phyloP scores from a whole-genome alignment of 2,113 vertebrate species.

The Trematomus loennbergii region DNA sequence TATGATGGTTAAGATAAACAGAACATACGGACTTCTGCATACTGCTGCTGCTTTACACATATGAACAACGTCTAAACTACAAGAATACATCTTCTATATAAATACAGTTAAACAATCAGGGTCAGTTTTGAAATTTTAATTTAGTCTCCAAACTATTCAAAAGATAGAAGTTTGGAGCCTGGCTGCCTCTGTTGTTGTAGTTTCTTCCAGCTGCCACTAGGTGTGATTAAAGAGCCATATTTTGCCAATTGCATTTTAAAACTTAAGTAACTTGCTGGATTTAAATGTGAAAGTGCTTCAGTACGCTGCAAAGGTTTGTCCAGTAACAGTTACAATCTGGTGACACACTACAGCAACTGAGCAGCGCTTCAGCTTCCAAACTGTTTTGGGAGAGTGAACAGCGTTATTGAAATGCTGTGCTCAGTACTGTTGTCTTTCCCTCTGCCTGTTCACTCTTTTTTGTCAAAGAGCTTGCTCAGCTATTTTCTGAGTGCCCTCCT shows the following conservation, averaged over 20 bases:
- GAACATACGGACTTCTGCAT: neutral
- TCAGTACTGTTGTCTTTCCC: neutral
- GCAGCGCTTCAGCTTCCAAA: neutral
- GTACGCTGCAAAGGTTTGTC: neutral
- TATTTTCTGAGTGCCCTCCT: constrained; percentile 53
- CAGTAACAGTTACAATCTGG: neutral
- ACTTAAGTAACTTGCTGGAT: rapidly evolving
- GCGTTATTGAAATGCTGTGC: neutral
- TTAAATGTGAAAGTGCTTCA: neutral
- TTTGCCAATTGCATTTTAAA: neutral
- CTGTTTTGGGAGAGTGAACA: neutral
- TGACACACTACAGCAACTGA: neutral
- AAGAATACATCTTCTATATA: neutral
- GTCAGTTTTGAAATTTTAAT: neutral
- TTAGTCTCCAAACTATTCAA: neutral
- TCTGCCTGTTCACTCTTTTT: neutral
- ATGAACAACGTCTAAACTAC: neutral
- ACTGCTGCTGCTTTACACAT: neutral
- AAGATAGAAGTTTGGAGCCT: neutral
- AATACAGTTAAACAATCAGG: neutral
- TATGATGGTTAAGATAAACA: neutral
- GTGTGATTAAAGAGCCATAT: constrained; percentile 41
- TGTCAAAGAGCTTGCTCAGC: constrained; percentile 34
- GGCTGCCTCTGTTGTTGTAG: constrained; percentile 32
- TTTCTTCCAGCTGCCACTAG: constrained; percentile 47